Evolutionary conservation across 2,888 invertebrate genomes (phyloP), one percentile per base, ranked within the genome.

Genomic region (Drosophila mimetica): DNA sequence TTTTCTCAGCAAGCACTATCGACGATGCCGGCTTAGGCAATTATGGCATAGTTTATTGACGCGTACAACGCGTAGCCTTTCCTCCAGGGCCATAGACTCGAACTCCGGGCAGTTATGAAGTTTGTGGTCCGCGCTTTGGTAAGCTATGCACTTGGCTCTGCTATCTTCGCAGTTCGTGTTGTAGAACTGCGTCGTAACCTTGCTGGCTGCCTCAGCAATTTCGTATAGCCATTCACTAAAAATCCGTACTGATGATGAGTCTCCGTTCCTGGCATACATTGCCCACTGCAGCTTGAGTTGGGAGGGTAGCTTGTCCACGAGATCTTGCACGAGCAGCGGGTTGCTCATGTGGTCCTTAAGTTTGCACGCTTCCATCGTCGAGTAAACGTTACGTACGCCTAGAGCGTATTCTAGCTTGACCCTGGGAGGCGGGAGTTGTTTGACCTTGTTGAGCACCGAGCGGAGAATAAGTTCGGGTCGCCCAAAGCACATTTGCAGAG

Each of bases 371-470:
- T 36, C 36, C 36, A 14, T 36, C 7, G 14, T n/a, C 7, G 36
- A 36, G 36, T 36, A 36, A 36, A 36, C n/a, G n/a, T n/a, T 14
- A n/a, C 36, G n/a, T n/a, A 36, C 36, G 36, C 14, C 36, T 14
- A 36, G 14, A 36, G n/a, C 36, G 7, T 14, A 36, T 36, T 36
- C 8, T 14, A 36, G 36, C 36, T 14, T 36, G 8, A 16, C 36
- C 36, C 8, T 7, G 14, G 36, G 8, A 13, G 32, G 32, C 13
- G 13, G 32, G 13, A 32, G 32, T 32, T 13, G 32, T 32, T n/a
- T n/a, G n/a, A n/a, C n/a, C n/a, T 32, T 14, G 14, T 14, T 14
- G 7, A 36, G 36, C 36, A 7, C 14, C 13, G 32, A 32, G 32
- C 4, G 32, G 13, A 13, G 32, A 32, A 32, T 13, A 13, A 9